A percentile compares a stretch with the other conserved stretches of the same genome.
Evolutionary conservation across 1,140 invertebrate genomes (phyloP).

Genomic region (Aphaenogaster ashmeadi): DNA sequence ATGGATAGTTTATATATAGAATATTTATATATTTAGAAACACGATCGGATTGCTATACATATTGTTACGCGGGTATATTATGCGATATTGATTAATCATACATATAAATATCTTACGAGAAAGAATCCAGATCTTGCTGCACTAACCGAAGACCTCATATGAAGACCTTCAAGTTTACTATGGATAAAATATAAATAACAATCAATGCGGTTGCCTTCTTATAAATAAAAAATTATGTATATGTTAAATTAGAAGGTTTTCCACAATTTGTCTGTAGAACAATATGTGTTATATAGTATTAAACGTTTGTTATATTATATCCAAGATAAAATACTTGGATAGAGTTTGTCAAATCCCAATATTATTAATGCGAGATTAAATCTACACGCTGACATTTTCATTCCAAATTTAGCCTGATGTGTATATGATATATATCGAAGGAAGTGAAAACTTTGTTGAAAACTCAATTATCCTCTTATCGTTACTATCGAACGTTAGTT

Average conservation of each 20-base stretch:
- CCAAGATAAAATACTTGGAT: neutral
- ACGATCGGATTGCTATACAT: neutral
- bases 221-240: neutral
- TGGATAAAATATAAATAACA: conserved; percentile 5
- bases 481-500: conserved; percentile 18
- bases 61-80: neutral
- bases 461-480: conserved; percentile 17
- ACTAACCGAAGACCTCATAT: conserved; percentile 5
- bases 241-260: neutral
- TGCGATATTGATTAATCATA: conserved; percentile 39
- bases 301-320: neutral
- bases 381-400: neutral
- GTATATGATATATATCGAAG: neutral
- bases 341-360: neutral
- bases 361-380: neutral
- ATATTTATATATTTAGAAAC: neutral
- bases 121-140: conserved; percentile 15
- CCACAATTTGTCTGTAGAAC: neutral
- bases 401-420: neutral
- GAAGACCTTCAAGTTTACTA: conserved; percentile 8
- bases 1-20: neutral
- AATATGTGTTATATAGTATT: neutral
- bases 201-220: neutral
- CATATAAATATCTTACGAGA: neutral
- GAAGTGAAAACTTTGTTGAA: neutral